Percentiles rank a stretch among this genome's conserved stretches.
Conservation (phyloP, 2,888 invertebrate species). For the Trachelus stipa region DNA sequence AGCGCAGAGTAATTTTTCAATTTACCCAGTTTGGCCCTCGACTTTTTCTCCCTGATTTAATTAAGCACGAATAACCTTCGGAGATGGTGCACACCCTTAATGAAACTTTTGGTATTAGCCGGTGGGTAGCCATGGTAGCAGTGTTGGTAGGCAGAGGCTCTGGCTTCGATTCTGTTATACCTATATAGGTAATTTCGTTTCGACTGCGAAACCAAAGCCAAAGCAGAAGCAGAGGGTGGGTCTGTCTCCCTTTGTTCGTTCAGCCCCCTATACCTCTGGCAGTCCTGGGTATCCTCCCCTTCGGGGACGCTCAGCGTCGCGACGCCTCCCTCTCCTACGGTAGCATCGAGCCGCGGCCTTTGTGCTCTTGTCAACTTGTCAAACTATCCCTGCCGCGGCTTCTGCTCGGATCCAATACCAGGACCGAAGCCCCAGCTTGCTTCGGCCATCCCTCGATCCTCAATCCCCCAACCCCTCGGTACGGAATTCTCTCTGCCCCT, state of each 20-base stretch:
- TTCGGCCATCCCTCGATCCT: slow-evolving; percentile 14
- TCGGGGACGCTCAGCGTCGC: slow-evolving; percentile 69
- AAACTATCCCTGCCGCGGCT: slow-evolving; percentile 61
- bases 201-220: slow-evolving; percentile 15
- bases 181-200: slow-evolving; percentile 21
- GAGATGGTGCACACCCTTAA: slow-evolving; percentile 10
- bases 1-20: slow-evolving; percentile 4
- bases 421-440: slow-evolving; percentile 34
- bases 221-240: slow-evolving; percentile 6
- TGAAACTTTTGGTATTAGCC: slow-evolving; percentile 23
- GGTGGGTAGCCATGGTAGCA: slow-evolving; percentile 10
- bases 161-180: neutral
- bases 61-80: slow-evolving; percentile 38
- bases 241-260: slow-evolving; percentile 54
- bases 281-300: slow-evolving; percentile 10
- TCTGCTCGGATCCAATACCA: slow-evolving; percentile 56
- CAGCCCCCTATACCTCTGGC: slow-evolving; percentile 39
- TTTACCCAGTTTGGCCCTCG: neutral
- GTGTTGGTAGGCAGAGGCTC: neutral
- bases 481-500: neutral
- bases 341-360: slow-evolving; percentile 66
- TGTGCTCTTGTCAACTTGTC: slow-evolving; percentile 67
- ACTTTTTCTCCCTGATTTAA: slow-evolving; percentile 42
- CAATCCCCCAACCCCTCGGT: neutral
- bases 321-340: slow-evolving; percentile 67